Evolutionary conservation across 2,888 invertebrate genomes (phyloP).

Genomic region (Geophilus truncorum): DNA sequence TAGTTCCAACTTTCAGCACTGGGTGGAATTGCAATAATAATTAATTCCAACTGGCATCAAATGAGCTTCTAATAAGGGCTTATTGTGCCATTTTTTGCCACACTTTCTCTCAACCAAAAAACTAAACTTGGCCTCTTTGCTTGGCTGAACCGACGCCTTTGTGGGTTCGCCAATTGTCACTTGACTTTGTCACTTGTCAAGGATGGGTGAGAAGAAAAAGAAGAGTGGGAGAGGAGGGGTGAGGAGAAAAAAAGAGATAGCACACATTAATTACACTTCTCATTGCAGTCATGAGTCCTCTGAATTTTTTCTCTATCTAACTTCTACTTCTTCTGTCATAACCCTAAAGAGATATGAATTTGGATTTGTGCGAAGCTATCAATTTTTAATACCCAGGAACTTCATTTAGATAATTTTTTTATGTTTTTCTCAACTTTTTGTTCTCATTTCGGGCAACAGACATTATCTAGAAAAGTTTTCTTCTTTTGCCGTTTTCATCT

Average conservation of each 20-base stretch:
- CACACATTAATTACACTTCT: slow-evolving; percentile 7
- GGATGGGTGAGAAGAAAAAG: not conserved
- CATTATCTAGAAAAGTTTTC: not conserved
- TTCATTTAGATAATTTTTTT: not conserved
- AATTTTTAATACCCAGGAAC: not conserved
- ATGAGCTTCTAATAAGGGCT: slow-evolving; percentile 1
- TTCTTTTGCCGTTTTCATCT: not conserved
- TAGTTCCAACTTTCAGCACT: too few relatives aligned
- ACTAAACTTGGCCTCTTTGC: not conserved
- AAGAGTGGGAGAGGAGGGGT: too few relatives aligned
- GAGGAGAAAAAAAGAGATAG: not conserved
- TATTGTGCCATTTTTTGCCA: not conserved
- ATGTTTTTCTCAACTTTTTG: not conserved
- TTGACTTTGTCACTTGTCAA: slow-evolving; percentile 17
- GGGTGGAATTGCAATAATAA: too few relatives aligned
- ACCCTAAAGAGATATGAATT: not conserved
- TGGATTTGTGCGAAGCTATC: not conserved
- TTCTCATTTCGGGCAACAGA: not conserved
- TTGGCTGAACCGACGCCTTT: not conserved
- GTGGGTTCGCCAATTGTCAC: not conserved
- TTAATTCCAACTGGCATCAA: not conserved
- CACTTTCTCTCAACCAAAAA: not conserved
- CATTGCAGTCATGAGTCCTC: not conserved
- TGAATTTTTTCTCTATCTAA: not conserved
- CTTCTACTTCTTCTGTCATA: not conserved